Evolutionary conservation across 2,113 vertebrate species (phyloP).

Genomic region (Myotis davidii): DNA sequence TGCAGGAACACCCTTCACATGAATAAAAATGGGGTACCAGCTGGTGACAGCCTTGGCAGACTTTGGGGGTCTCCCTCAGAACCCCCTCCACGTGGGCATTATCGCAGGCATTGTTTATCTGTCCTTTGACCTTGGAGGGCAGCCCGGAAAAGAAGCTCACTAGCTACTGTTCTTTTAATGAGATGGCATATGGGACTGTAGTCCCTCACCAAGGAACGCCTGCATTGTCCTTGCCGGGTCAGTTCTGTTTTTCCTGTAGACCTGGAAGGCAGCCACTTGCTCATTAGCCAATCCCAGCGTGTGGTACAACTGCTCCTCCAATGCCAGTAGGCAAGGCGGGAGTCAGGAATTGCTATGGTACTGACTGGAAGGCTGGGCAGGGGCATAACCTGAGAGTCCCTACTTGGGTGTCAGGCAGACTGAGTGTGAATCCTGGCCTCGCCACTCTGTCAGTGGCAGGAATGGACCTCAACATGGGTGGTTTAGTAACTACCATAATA

Average conservation of each 20-base stretch:
- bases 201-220: background rate
- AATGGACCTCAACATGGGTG: background rate
- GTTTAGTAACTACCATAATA: background rate
- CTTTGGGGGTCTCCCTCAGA: background rate
- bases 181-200: background rate
- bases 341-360: background rate
- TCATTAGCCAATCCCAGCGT: background rate
- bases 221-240: background rate
- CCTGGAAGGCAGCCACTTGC: background rate
- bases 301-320: background rate
- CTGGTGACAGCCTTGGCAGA: slow-evolving; percentile 18
- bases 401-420: background rate
- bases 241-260: background rate
- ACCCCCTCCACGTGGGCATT: background rate
- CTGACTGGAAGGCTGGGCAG: background rate
- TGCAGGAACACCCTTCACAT: background rate
- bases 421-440: background rate
- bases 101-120: background rate
- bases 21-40: slow-evolving; percentile 18
- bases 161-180: background rate
- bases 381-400: background rate
- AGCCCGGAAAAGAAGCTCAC: background rate
- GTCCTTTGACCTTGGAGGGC: slow-evolving; percentile 40
- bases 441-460: background rate
- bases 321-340: background rate